Conservation (phyloP, 1,140 invertebrate genomes). For the Globodera ellingtonae region DNA sequence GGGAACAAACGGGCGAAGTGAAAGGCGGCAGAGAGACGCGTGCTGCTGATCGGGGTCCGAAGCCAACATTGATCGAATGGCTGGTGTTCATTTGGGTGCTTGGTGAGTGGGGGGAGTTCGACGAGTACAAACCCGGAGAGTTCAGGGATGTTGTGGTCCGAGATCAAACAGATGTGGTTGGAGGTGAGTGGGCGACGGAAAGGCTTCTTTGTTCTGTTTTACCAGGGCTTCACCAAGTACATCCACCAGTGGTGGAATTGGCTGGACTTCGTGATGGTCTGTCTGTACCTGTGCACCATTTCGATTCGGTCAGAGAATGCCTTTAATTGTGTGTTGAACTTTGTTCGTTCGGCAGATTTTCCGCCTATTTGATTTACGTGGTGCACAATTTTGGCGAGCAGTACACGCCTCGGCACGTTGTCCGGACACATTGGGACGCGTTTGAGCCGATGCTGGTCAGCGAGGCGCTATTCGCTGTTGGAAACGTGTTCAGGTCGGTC, state of each 20-base stretch:
- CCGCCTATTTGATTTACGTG: constrained; percentile 54
- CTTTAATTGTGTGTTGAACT: constrained; percentile 29
- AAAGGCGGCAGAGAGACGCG: constrained; percentile 72
- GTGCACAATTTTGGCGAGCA: constrained; percentile 29
- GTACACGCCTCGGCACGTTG: constrained; percentile 44
- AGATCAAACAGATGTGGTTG: constrained; percentile 82
- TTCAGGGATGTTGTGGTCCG: constrained; percentile 83
- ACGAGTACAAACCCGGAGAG: neutral
- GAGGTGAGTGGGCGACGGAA: constrained; percentile 65
- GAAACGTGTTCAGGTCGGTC: constrained; percentile 68
- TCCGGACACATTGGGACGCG: constrained; percentile 59
- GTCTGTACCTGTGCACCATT: constrained; percentile 68
- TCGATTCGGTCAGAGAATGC: constrained; percentile 65
- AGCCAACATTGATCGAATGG: constrained; percentile 82
- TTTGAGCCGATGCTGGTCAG: constrained; percentile 65
- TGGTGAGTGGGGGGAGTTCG: constrained; percentile 74
- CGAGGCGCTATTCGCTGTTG: constrained; percentile 65
- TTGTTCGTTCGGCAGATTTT: constrained; percentile 29
- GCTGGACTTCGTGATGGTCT: constrained; percentile 83
- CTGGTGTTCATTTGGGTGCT: constrained; percentile 80
- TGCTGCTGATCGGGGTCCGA: constrained; percentile 76
- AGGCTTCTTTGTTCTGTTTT: neutral
- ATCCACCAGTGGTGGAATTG: constrained; percentile 93
- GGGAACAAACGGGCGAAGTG: constrained; percentile 79
- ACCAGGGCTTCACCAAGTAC: constrained; percentile 80